Evolutionary conservation across 1,140 invertebrate species (phyloP).

Genomic region (Neodiprion pinetum): DNA sequence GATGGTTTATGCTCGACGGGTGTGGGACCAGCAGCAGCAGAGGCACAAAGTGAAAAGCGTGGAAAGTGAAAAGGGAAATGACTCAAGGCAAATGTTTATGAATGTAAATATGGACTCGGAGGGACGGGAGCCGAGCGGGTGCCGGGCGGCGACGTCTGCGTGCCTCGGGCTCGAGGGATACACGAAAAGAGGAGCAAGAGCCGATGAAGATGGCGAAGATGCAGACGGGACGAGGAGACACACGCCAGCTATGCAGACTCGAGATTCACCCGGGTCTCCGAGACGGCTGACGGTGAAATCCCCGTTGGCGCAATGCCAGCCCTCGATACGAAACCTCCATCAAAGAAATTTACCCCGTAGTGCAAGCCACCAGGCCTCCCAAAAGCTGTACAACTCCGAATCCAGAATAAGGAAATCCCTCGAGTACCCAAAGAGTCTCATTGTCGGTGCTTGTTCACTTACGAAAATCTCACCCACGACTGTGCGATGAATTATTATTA

Average conservation of each 20-base stretch:
- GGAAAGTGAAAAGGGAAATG: conserved; percentile 4
- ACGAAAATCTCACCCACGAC: too few species aligned
- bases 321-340: background rate
- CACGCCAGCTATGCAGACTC: background rate
- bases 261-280: background rate
- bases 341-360: too few species aligned
- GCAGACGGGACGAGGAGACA: conserved; percentile 3
- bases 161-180: background rate
- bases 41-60: background rate
- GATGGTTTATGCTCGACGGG: too few species aligned
- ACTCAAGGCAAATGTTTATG: conserved; percentile 7
- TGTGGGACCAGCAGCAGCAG: too few species aligned
- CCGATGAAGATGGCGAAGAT: background rate
- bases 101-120: conserved; percentile 5
- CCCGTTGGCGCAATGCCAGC: background rate
- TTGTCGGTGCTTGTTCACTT: too few species aligned
- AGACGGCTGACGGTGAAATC: conserved; percentile 6
- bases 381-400: conserved; percentile 5
- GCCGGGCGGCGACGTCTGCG: background rate
- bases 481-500: too few species aligned
- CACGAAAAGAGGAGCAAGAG: background rate
- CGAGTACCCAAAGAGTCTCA: too few species aligned
- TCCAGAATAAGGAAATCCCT: conserved; percentile 12
- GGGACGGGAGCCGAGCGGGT: background rate
- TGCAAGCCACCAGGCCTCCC: background rate